phyloP scores from a whole-genome alignment of 2,113 vertebrate genomes.

The Noctilio leporinus region DNA sequence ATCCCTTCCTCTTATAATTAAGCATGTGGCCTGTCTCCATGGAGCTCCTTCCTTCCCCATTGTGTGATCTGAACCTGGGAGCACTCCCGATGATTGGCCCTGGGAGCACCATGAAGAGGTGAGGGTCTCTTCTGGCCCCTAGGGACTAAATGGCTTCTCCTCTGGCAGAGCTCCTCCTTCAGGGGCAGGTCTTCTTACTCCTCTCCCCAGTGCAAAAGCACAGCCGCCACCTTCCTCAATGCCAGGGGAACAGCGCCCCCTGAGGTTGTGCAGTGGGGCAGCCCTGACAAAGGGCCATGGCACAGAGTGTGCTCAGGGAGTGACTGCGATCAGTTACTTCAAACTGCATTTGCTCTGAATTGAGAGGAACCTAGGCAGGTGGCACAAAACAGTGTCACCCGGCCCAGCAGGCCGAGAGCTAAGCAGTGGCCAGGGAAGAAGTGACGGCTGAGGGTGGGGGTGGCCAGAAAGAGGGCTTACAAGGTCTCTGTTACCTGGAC shows the following conservation, averaged over 20 bases:
- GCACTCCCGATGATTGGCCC: neutral
- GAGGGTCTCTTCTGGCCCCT: neutral
- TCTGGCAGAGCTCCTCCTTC: neutral
- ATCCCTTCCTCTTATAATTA: neutral
- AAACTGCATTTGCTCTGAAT: neutral
- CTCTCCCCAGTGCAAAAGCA: neutral
- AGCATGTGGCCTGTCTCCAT: neutral
- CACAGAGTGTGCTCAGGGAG: neutral
- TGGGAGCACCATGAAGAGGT: rapidly evolving
- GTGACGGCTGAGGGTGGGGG: no score
- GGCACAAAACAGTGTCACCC: neutral
- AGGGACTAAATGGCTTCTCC: neutral
- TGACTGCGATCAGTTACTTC: neutral
- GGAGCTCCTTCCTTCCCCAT: no score
- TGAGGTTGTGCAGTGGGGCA: neutral
- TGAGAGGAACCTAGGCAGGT: neutral
- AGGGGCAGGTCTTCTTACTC: neutral
- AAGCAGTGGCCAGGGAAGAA: neutral
- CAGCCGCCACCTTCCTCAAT: neutral
- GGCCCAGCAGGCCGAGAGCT: neutral
- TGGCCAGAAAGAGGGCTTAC: neutral
- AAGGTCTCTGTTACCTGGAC: neutral
- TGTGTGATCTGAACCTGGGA: neutral
- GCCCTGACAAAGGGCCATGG: neutral
- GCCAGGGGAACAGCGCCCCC: neutral